A percentile compares a stretch with the other conserved stretches of the same genome.
These are phyloP conservation scores for Allophyes oxyacanthae DNA, from an alignment of 2,888 invertebrate species.

Conservation along the genomic window DNA sequence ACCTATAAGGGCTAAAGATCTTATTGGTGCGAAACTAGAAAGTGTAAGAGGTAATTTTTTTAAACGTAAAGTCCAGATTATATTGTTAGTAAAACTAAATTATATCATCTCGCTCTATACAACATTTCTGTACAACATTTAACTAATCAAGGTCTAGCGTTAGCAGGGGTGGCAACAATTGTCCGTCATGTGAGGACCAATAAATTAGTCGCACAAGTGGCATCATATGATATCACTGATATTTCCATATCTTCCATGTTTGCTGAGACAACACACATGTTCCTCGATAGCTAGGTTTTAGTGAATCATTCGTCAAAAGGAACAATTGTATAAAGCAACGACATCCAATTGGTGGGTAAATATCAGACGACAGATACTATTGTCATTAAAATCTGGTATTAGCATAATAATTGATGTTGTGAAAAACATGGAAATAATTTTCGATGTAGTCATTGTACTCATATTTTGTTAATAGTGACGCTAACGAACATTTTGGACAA, in stretches of 20 bases:
- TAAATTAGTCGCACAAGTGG: conserved; percentile 50
- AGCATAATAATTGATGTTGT: conserved; percentile 46
- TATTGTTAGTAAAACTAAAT: no score
- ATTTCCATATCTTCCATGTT: conserved; percentile 45
- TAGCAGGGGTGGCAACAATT: conserved; percentile 30
- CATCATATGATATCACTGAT: conserved; percentile 58
- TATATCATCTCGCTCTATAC: no score
- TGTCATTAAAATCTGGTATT: conserved; percentile 41
- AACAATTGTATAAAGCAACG: conserved; percentile 30
- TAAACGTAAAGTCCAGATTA: no score
- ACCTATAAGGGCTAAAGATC: neutral
- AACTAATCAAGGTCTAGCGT: conserved; percentile 18
- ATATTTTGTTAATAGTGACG: conserved; percentile 4
- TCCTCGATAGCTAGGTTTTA: conserved; percentile 19
- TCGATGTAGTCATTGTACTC: conserved; percentile 8
- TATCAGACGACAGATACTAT: conserved; percentile 28
- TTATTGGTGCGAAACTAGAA: no score
- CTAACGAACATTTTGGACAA: neutral
- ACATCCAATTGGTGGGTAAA: conserved; percentile 43
- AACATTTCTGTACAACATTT: conserved; percentile 4
- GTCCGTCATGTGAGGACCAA: conserved; percentile 31
- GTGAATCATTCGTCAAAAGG: conserved; percentile 48
- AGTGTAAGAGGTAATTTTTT: no score
- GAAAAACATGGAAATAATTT: conserved; percentile 39
- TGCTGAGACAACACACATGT: conserved; percentile 43